Base-by-base conservation (phyloP, 1,140 invertebrate genomes). In the Trichonephila inaurata region DNA sequence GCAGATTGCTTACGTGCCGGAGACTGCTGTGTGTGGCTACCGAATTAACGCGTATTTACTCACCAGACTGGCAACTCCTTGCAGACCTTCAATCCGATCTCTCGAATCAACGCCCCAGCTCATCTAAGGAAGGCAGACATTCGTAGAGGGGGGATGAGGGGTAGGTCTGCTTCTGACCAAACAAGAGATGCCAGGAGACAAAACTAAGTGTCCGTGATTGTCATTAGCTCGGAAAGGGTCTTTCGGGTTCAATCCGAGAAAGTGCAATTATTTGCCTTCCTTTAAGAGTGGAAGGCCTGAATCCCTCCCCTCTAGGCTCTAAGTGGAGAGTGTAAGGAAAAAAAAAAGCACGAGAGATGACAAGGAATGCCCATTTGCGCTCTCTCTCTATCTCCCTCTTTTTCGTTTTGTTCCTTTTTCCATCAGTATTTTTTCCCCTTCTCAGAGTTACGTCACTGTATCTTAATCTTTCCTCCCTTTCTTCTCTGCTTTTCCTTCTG, bases 241-340 rank as follows among this genome's bases (percentile, higher is more conserved):
- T 90, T 89, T 90, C 88, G 58, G 88, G 88, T 90, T 61, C 66
- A 77, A 90, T 90, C 88, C 66, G 24, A 66, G 88, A 90, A 90
- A 90, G 69, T 90, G 88, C 88, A 90, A 90, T 90, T 90, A 90
- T 90, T 90, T 90, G 66, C 88, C 88, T 90, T 81, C 66, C 88
- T 77, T 90, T 90, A 81, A 90, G 88, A 90, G 81, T 69, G 62
- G 87, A 64, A 44, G 28, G 87, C 60, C 16, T 33, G 61, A 3
- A 61, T n/a, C 60, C 40, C 18, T 58, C 12, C 33, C 88, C 21
- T 44, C 69, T 61, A 81, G 64, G 61, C 58, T 44, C 44, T 10
- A 62, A 60, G 40, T 8, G 33, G 21, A 18, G 51, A 90, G 24
- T 21, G 18, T 51, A 66, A 66, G 21, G 21, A 24, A 24, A 66